Evolutionary conservation across 2,888 invertebrate species (phyloP), one percentile per base, ranked within the genome.

Genomic region (Cotesia congregata): DNA sequence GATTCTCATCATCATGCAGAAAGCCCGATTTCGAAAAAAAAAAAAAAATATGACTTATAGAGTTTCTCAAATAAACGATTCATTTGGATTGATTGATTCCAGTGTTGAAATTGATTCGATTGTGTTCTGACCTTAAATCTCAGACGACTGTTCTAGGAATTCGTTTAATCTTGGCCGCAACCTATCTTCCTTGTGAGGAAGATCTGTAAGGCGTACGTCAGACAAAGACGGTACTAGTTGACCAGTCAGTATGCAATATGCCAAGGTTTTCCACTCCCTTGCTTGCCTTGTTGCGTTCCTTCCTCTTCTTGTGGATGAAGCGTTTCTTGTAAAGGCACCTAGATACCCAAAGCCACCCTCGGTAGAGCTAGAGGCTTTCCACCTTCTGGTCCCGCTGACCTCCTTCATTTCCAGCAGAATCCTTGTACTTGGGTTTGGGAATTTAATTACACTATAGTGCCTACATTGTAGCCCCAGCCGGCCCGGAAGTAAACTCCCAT

Each of bases 361-460:
- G 30, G 30, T 30, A 30, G 30, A 30, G 30, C 30, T 30, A 30
- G 59, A 60, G 39, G 50, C 39, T 72, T 38, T 59, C 79, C 69
- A 76, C 67, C 76, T 77, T 65, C 82, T 61, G 12, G 79, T 78
- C 76, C 70, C 79, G 61, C 78, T 72, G 80, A 72, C 76, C 82
- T 77, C 72, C 65, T 78, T 71, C 75, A 68, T 80, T 82, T 82
- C 82, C 67, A 71, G 67, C 79, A 82, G 83, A 88, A 88, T 88
- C 88, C 88, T 88, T 86, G 86, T 88, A 88, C 88, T 88, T 86
- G 86, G 87, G 86, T 88, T 88, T 88, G 88, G 87, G 88, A 89
- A 89, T 89, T 89, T 89, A 89, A 89, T 89, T 89, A 89, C 89
- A 87, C 86, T 87, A 87, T 87, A 88, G 89, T 88, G 88, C 88